Evolutionary conservation across 2,888 invertebrate genomes (phyloP).

Genomic region (Ormyrus labotus): DNA sequence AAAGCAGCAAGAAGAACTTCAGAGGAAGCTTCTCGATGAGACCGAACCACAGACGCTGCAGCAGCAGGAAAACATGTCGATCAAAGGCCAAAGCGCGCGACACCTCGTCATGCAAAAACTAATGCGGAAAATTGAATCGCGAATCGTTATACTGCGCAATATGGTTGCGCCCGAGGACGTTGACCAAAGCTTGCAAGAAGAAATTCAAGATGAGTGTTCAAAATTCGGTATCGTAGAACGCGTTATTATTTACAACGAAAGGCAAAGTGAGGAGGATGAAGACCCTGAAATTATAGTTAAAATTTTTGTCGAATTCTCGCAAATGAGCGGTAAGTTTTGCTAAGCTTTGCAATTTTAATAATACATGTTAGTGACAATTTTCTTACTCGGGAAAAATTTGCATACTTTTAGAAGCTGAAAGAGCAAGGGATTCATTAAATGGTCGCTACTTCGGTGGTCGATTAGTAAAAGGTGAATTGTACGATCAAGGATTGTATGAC

Average conservation of each 20-base stretch:
- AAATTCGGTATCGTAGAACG: conserved; percentile 93
- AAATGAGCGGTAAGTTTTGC: conserved; percentile 81
- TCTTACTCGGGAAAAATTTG: background rate
- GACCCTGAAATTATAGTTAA: conserved; percentile 95
- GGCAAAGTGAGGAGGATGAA: conserved; percentile 92
- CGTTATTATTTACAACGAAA: conserved; percentile 97
- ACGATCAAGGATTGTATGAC: conserved; percentile 97
- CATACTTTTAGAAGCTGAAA: conserved; percentile 84
- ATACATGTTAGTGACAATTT: conserved; percentile 9
- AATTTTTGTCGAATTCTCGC: conserved; percentile 96
- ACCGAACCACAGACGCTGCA: conserved; percentile 80
- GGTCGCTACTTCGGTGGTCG: conserved; percentile 98
- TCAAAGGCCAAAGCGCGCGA: conserved; percentile 87
- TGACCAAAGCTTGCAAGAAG: conserved; percentile 95
- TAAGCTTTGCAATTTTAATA: background rate
- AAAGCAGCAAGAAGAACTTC: conserved; percentile 84
- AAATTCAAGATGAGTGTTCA: conserved; percentile 96
- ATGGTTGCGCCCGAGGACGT: conserved; percentile 97
- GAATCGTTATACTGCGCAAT: conserved; percentile 91
- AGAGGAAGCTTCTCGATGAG: conserved; percentile 82
- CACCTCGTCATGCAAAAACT: conserved; percentile 93
- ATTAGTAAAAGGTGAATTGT: conserved; percentile 92
- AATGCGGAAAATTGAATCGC: conserved; percentile 87
- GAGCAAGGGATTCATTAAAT: conserved; percentile 89
- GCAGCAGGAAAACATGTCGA: conserved; percentile 87